Evolutionary conservation across 2,888 invertebrate species (phyloP).

Genomic region (Chloroclystis v-ata): DNA sequence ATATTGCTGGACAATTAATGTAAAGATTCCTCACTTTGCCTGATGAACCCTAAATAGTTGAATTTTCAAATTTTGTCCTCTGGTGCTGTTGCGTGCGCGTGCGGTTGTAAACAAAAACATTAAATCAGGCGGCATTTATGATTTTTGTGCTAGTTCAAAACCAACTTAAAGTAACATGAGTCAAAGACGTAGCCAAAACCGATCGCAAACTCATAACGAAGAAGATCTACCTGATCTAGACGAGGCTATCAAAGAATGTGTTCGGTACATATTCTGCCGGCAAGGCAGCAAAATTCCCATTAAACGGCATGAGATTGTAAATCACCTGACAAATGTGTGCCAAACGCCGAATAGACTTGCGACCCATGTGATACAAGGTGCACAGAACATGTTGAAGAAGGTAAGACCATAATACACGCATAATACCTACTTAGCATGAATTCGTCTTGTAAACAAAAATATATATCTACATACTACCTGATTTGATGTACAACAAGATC

Average conservation of each 20-base stretch:
- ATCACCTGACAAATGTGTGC: constrained; percentile 46
- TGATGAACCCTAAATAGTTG: no score
- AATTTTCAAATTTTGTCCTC: no score
- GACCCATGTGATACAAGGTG: constrained; percentile 44
- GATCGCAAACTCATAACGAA: constrained; percentile 27
- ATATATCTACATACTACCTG: no score
- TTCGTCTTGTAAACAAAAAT: no score
- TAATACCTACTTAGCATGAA: background rate
- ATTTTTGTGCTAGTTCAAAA: no score
- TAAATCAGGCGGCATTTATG: no score
- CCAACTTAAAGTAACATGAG: no score
- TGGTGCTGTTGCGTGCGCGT: no score
- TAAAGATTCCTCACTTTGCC: no score
- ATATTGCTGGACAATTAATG: no score
- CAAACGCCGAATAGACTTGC: constrained; percentile 43
- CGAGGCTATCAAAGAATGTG: constrained; percentile 55
- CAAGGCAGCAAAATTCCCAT: constrained; percentile 67
- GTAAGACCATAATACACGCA: constrained; percentile 24
- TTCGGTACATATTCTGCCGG: constrained; percentile 54
- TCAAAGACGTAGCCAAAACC: constrained; percentile 36
- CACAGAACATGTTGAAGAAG: constrained; percentile 50
- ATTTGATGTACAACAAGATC: no score
- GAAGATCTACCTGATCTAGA: constrained; percentile 31
- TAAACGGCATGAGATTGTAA: constrained; percentile 55
- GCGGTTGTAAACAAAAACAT: no score